Percentiles rank a stretch among this genome's conserved stretches.
Evolutionary conservation across 92 coral and sea anemone genomes (phyloP).

Genomic region (Parazoanthus swiftii): DNA sequence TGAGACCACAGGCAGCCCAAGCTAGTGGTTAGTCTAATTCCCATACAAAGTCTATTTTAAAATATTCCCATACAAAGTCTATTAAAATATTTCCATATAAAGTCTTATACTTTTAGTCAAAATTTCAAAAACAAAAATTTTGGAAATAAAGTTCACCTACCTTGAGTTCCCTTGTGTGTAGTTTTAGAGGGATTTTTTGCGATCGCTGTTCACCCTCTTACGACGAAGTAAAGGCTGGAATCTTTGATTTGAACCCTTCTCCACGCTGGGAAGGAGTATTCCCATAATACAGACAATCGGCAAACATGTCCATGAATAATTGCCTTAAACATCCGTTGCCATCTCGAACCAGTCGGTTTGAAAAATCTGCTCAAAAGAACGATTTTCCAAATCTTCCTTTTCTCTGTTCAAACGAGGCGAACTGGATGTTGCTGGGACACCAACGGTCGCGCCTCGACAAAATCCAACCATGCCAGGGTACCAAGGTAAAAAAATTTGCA

Average conservation of each 20-base stretch:
- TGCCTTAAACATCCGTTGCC: background rate
- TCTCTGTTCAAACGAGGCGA: too few species aligned
- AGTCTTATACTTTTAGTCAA: too few species aligned
- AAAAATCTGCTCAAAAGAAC: background rate
- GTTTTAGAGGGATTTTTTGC: constrained; percentile 37
- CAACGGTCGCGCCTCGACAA: background rate
- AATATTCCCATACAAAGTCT: too few species aligned
- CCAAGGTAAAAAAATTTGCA: background rate
- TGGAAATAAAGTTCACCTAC: too few species aligned
- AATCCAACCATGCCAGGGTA: background rate
- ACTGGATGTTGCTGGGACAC: background rate
- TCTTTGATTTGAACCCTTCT: background rate
- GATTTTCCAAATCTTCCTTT: background rate
- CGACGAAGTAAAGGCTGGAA: constrained; percentile 20
- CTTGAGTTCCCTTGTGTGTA: too few species aligned
- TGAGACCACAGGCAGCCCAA: too few species aligned
- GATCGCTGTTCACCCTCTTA: background rate
- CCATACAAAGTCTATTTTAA: too few species aligned
- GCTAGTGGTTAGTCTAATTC: too few species aligned
- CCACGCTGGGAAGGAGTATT: background rate
- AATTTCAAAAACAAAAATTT: too few species aligned
- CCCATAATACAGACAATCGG: background rate
- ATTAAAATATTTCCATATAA: too few species aligned
- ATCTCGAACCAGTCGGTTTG: background rate
- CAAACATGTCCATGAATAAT: background rate